phyloP scores from a whole-genome alignment of 2,888 invertebrate species.

The Netelia inedita region DNA sequence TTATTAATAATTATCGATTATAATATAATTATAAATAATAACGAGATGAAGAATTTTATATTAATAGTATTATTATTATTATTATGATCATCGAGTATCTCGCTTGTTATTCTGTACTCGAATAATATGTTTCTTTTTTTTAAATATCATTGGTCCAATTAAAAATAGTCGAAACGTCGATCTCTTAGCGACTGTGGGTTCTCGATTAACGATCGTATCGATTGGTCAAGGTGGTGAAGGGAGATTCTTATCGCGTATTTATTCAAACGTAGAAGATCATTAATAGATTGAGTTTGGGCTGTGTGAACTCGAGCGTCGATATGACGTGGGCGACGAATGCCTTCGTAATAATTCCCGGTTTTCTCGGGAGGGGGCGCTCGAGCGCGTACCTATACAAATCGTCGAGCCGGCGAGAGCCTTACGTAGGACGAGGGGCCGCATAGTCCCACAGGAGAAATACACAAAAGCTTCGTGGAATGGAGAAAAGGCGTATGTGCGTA shows the following conservation, averaged over 20 bases:
- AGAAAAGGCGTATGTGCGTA: conserved; percentile 53
- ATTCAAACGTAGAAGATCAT: conserved; percentile 11
- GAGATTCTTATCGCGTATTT: conserved; percentile 1
- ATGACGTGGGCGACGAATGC: conserved; percentile 61
- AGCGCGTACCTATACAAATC: conserved; percentile 47
- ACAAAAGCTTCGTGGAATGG: conserved; percentile 56
- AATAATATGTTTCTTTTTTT: background rate
- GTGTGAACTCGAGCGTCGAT: conserved; percentile 55
- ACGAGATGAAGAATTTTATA: no score
- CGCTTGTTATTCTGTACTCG: background rate
- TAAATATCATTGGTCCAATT: background rate
- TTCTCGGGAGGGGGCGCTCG: conserved; percentile 46
- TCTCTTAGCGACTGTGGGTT: background rate
- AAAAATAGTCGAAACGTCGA: background rate
- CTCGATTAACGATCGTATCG: background rate
- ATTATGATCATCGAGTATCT: no score
- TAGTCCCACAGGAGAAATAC: conserved; percentile 42
- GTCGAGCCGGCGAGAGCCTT: conserved; percentile 43
- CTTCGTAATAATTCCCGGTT: conserved; percentile 62
- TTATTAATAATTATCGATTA: no score
- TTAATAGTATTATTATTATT: no score
- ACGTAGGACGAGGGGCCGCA: conserved; percentile 63
- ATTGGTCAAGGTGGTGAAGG: background rate
- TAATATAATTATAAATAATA: no score
- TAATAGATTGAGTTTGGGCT: conserved; percentile 42